Percentiles rank a stretch among this genome's conserved stretches.
Evolutionary conservation across 2,113 vertebrate species (phyloP).

Genomic region (Anarrhichthys ocellatus): DNA sequence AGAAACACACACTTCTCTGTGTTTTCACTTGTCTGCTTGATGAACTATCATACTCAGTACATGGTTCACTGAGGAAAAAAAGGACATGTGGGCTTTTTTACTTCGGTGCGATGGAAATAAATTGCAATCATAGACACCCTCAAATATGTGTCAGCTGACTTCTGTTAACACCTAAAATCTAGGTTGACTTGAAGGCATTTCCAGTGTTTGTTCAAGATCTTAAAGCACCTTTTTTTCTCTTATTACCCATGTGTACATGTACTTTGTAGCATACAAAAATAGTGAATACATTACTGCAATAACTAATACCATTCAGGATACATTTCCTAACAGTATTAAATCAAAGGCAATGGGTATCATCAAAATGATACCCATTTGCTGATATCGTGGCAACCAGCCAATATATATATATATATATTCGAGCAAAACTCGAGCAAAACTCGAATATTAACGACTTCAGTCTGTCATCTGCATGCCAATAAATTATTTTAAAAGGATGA

Average conservation of each 20-base stretch:
- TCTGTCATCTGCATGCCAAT: not conserved
- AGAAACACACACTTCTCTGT: slow-evolving; percentile 69
- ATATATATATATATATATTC: too few relatives aligned
- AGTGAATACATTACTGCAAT: not conserved
- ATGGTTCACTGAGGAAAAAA: slow-evolving; percentile 22
- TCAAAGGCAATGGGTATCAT: not conserved
- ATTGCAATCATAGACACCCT: slow-evolving; percentile 35
- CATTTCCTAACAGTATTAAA: not conserved
- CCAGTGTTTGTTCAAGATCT: not conserved
- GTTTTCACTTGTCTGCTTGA: slow-evolving; percentile 81
- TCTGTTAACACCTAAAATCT: slow-evolving; percentile 33
- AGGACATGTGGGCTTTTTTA: not conserved
- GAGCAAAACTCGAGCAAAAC: not conserved
- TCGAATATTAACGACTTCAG: not conserved
- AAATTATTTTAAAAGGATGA: not conserved
- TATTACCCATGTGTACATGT: not conserved
- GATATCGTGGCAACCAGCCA: too few relatives aligned
- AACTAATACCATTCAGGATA: not conserved
- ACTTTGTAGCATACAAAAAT: not conserved
- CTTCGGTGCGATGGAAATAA: slow-evolving; percentile 28
- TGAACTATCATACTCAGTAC: slow-evolving; percentile 63
- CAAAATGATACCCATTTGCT: not conserved
- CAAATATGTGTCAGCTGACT: slow-evolving; percentile 3
- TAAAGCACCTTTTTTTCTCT: not conserved
- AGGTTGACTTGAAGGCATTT: slow-evolving; percentile 18